Evolutionary conservation across 2,797 vertebrate species (phyloP), one percentile per base, ranked within the genome.

Genomic region (Parauchenoglanis ngamensis): DNA sequence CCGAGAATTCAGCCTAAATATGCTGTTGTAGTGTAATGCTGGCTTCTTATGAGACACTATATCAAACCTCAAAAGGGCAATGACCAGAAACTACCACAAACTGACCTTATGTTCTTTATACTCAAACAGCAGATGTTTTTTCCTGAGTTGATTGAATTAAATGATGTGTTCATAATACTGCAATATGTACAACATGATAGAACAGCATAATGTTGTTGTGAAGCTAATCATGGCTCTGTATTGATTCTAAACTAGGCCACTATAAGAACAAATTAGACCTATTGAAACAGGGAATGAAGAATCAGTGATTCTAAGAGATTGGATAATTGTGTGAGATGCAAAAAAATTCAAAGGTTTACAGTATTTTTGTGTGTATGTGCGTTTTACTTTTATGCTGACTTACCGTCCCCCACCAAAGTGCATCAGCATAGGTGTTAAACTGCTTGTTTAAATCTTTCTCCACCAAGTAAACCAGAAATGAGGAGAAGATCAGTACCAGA

Each of bases 351-450:
- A 59, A 61, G 19, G 25, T 21, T 40, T 21, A 31, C 44, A n/a
- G 7, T 46, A 0, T 11, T 15, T 70, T 35, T 78, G 12, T 72
- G 65, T 54, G 3, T 31, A 11, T 73, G 15, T 31, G n/a, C 68
- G 5, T 56, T 23, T 25, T 84, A 21, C 25, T 19, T 77, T 72
- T 52, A 83, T 21, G 25, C 10, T 59, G 92, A 96, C 98, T 97
- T 95, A 99, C 98, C 88, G 97, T 99, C 91, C 98, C 98, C 98
- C 98, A 99, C 98, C 98, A 99, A 90, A 99, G 95, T 88, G 98
- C 98, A 89, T 99, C 98, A 46, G 98, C 98, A 35, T 99, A 99
- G 49, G 98, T 99, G 76, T 97, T 97, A 94, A 99, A 99, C 44
- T 99, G 96, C 11, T 95, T 96, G 93, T 99, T 99, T 94, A 94